Conservation (phyloP, 2,113 vertebrate genomes). For the Hippoglossus stenolepis region DNA sequence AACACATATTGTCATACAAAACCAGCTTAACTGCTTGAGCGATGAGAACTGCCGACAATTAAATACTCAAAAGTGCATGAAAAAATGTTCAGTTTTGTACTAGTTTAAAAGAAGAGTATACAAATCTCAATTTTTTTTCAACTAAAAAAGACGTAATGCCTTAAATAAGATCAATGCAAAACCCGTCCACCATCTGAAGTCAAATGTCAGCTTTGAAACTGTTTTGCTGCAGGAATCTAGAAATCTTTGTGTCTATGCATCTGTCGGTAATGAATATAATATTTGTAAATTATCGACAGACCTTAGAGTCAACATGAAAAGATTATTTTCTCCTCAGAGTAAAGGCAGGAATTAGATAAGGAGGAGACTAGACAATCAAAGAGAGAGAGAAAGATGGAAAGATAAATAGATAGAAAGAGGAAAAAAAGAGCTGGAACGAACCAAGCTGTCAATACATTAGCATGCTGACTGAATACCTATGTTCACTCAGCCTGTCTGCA, state of each 20-base stretch:
- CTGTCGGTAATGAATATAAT: conserved; percentile 1
- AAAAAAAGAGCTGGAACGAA: neutral
- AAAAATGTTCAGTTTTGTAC: neutral
- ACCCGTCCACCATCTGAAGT: neutral
- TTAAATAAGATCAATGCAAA: conserved; percentile 5
- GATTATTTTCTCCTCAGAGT: neutral
- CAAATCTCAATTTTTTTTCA: neutral
- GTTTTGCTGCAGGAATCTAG: neutral
- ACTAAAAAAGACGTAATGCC: neutral
- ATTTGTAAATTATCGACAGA: conserved; percentile 28
- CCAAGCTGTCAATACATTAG: conserved; percentile 13
- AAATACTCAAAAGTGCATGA: neutral
- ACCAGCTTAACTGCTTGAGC: neutral
- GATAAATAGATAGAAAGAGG: neutral
- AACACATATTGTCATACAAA: neutral
- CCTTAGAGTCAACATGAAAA: neutral
- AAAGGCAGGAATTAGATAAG: neutral
- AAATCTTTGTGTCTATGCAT: neutral
- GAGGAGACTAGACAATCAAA: neutral
- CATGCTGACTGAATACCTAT: conserved; percentile 26
- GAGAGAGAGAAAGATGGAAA: neutral
- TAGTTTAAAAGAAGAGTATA: neutral
- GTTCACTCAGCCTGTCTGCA: conserved; percentile 25
- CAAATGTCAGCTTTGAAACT: conserved; percentile 21
- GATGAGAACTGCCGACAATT: too few relatives aligned